Percentiles rank a stretch among this genome's conserved stretches.
Conservation (phyloP, 2,888 invertebrate genomes). For the Rotaria socialis region DNA sequence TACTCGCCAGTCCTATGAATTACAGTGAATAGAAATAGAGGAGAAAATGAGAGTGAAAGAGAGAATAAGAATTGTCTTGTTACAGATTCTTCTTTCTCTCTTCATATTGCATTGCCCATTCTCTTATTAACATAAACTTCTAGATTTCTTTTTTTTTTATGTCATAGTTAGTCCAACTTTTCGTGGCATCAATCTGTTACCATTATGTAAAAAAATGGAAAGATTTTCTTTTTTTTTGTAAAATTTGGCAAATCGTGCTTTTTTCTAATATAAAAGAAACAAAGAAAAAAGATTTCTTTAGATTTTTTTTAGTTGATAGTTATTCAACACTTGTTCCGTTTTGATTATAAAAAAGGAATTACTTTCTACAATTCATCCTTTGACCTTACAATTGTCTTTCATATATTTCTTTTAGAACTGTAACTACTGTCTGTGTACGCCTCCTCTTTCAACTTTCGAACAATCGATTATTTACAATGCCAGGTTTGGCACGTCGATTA, state of each 20-base stretch:
- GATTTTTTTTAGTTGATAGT: not conserved
- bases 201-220: not conserved
- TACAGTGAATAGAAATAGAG: not conserved
- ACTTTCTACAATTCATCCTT: not conserved
- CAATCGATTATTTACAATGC: not conserved
- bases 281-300: not conserved
- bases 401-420: not conserved
- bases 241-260: not conserved
- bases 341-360: not conserved
- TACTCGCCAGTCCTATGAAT: not conserved
- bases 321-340: not conserved
- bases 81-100: constrained; percentile 13
- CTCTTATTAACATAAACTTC: constrained; percentile 1
- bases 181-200: not conserved
- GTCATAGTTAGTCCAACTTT: constrained; percentile 10
- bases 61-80: not conserved
- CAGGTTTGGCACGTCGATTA: constrained; percentile 19
- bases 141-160: not conserved
- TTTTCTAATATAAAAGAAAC: not conserved
- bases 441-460: not conserved
- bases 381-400: not conserved
- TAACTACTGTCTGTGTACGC: not conserved
- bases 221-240: not conserved
- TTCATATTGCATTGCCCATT: not conserved
- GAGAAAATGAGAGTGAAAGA: not conserved